These are phyloP conservation scores for Lagria hirta DNA, from an alignment of 2,888 invertebrate genomes.

Conservation along the genomic window DNA sequence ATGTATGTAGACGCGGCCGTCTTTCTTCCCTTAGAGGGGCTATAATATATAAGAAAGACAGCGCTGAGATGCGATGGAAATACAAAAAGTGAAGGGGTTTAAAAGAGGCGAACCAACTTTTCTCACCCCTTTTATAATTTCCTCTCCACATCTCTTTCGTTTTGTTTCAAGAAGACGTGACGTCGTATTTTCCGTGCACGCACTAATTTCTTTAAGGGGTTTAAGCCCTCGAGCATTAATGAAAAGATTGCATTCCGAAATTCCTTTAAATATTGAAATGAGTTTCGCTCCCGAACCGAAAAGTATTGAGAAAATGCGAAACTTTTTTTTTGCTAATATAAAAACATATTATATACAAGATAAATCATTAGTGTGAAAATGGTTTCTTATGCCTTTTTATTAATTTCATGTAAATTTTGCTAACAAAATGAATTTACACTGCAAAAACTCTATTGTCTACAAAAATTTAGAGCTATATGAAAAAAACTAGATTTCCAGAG, in stretches of 20 bases:
- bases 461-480: too few relatives aligned
- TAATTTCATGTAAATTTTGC: too few relatives aligned
- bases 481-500: too few relatives aligned
- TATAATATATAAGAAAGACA: too few relatives aligned
- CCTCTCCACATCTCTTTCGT: constrained; percentile 50
- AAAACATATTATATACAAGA: too few relatives aligned
- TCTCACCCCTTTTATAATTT: constrained; percentile 40
- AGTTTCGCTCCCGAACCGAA: constrained; percentile 20
- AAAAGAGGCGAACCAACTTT: constrained; percentile 23
- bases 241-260: constrained; percentile 47
- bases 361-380: too few relatives aligned
- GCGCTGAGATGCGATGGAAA: constrained; percentile 15
- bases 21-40: constrained; percentile 20
- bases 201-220: constrained; percentile 51
- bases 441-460: too few relatives aligned
- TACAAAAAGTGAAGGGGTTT: constrained; percentile 27
- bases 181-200: constrained; percentile 48
- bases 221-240: constrained; percentile 46
- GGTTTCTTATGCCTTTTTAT: too few relatives aligned
- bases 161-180: constrained; percentile 50
- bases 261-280: constrained; percentile 40
- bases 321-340: too few relatives aligned
- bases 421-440: too few relatives aligned
- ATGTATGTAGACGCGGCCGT: constrained; percentile 49
- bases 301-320: constrained; percentile 18